Percentiles rank a stretch among this genome's conserved stretches.
Evolutionary conservation across 2,113 vertebrate genomes (phyloP).

Genomic region (Sphaerodactylus townsendi): DNA sequence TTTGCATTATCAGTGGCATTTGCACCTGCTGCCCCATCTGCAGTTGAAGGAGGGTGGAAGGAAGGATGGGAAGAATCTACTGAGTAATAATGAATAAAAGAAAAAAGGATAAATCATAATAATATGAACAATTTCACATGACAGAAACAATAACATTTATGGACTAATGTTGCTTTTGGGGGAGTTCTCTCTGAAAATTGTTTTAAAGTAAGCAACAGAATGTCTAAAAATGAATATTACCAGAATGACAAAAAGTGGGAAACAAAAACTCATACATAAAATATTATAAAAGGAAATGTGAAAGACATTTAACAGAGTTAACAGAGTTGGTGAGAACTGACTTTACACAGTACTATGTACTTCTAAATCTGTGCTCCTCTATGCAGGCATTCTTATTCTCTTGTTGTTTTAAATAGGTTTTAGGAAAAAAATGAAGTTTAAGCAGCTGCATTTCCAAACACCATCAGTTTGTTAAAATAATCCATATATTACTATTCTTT

Average conservation of each 20-base stretch:
- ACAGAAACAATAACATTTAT: conserved; percentile 34
- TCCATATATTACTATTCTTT: not conserved
- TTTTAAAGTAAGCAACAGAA: conserved; percentile 48
- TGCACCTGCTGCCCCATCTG: conserved; percentile 93
- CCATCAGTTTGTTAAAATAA: not conserved
- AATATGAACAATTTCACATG: conserved; percentile 41
- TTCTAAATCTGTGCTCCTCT: not conserved
- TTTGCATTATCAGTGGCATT: conserved; percentile 90
- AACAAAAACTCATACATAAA: conserved; percentile 42
- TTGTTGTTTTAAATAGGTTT: not conserved
- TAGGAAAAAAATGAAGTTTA: not conserved
- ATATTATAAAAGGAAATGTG: conserved; percentile 47
- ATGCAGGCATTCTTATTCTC: not conserved
- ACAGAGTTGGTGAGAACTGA: conserved; percentile 33
- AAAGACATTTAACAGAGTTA: conserved; percentile 32
- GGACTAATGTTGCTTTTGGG: conserved; percentile 36
- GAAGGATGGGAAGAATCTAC: conserved; percentile 95
- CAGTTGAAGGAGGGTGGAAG: conserved; percentile 92
- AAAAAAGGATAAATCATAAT: conserved; percentile 45
- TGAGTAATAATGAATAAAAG: conserved; percentile 84
- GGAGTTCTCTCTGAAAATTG: conserved; percentile 14
- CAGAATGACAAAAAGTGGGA: conserved; percentile 38
- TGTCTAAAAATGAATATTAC: conserved; percentile 44
- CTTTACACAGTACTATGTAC: not conserved
- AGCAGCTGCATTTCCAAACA: not conserved